Conservation (phyloP, 2,113 vertebrate genomes). For the Menidia beryllina region DNA sequence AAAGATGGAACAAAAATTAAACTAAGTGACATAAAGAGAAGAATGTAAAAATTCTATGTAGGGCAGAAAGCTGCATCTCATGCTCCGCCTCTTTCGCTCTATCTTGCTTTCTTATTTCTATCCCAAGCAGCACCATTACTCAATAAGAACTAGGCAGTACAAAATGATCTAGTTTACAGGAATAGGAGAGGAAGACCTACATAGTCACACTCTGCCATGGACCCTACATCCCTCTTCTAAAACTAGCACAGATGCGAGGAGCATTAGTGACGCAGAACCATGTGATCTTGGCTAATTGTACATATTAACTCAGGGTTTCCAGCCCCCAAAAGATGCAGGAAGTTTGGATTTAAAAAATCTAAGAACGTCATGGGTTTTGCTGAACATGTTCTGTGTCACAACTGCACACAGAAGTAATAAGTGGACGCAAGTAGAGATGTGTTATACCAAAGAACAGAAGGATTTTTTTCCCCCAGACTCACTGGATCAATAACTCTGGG, state of each 20-base stretch:
- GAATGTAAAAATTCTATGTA: conserved; percentile 63
- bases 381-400: conserved; percentile 15
- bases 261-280: conserved; percentile 52
- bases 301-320: conserved; percentile 54
- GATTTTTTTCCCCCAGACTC: conserved; percentile 4
- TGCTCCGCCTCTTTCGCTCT: conserved; percentile 38
- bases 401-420: conserved; percentile 5
- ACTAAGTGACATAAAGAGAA: conserved; percentile 36
- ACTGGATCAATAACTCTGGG: conserved; percentile 29
- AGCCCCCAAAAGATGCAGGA: not conserved
- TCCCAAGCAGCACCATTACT: conserved; percentile 67
- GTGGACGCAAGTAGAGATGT: conserved; percentile 15
- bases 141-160: conserved; percentile 58
- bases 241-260: conserved; percentile 42
- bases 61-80: conserved; percentile 60
- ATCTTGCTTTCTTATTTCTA: conserved; percentile 49
- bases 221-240: conserved; percentile 41
- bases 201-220: conserved; percentile 65
- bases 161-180: conserved; percentile 78
- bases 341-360: conserved; percentile 15
- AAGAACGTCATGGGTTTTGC: not conserved
- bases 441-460: conserved; percentile 18
- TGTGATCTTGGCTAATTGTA: conserved; percentile 43
- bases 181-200: conserved; percentile 75
- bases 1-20: conserved; percentile 31